Evolutionary conservation across 2,113 vertebrate genomes (phyloP), one percentile per base, ranked within the genome.

Genomic region (Diphyllodes magnificus): DNA sequence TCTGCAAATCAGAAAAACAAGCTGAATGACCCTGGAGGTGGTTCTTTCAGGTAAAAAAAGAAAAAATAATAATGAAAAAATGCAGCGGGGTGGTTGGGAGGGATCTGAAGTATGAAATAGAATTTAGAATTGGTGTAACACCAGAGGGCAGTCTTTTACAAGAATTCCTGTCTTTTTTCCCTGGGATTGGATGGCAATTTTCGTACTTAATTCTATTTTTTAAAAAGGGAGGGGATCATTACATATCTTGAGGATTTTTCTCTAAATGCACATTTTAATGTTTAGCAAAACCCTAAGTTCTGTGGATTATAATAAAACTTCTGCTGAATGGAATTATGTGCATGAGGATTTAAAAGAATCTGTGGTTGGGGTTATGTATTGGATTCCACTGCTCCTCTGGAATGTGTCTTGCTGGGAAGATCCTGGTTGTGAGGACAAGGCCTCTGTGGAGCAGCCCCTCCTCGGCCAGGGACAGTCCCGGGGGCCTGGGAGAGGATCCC

Each of bases 121-220:
- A 57, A 25, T 82, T 90, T 69, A 25, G 71, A 86, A 85, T 27
- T 85, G 78, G 63, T 33, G 79, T 61, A 79, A 96, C 99, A 99
- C 98, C 98, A 98, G 99, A 98, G 98, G 98, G 99, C 99, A 98
- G 98, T 98, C 97, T 99, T 98, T 98, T 97, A 98, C 98, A 98
- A 97, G 95, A 94, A 97, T 98, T 97, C 80, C 68, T 88, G 92
- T 59, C 71, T 75, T 82, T 54, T 82, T 77, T 44, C 7, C 5
- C 27, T 44, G 12, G 11, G 68, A 65, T 75, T 95, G 78, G 60
- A 23, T 86, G 65, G 16, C 42, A n/a, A 66, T 92, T 86, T 90
- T 54, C 71, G 56, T 77, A 15, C 57, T 81, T 85, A 35, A 54
- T 60, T 60, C 45, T 70, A 0, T 64, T 79, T 47, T 79, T 31